Base-by-base conservation (phyloP, 2,888 invertebrate species). In the Vanessa cardui region DNA sequence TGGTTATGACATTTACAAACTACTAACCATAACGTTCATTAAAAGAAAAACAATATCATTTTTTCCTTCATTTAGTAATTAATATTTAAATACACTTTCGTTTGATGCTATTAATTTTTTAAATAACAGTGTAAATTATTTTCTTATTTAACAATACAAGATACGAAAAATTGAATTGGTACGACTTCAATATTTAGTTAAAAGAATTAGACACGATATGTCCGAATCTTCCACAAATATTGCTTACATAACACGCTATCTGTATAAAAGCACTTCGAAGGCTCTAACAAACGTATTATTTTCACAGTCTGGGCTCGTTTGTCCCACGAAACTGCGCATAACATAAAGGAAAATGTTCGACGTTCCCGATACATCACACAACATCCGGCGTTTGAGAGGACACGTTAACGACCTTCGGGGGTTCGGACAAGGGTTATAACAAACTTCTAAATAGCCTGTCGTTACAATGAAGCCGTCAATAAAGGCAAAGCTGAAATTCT, bases 331-430 rank as follows among this genome's bases (percentile, higher is more conserved):
- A 75, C 59, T 71, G 69, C 66, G 68, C 67, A 58, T 68, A 68
- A 71, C 72, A 69, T 73, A 70, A 74, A 73, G 75, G 72, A 71
- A 74, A 74, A 73, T 72, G 71, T 67, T 66, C 65, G 59, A 59
- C 71, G 66, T 46, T 66, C 70, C 68, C 78, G 77, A 81, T 80
- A 78, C 77, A 80, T 80, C 79, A 81, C 68, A 70, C 66, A 64
- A 72, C 77, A 73, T 80, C 80, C 79, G 78, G 77, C 75, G 75
- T 72, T 73, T 73, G 75, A 75, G 74, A 76, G 77, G 75, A 74
- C 75, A 76, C 76, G 75, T 76, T 76, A 73, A 72, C 75, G 73
- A 75, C 76, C 70, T 74, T 70, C 58, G 69, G 73, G 31, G n/a
- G 16, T n/a, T 31, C n/a, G n/a, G 39, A 54, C 68, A 68, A 60